Conservation (phyloP, 2,797 vertebrate genomes). For the Mallotus villosus region DNA sequence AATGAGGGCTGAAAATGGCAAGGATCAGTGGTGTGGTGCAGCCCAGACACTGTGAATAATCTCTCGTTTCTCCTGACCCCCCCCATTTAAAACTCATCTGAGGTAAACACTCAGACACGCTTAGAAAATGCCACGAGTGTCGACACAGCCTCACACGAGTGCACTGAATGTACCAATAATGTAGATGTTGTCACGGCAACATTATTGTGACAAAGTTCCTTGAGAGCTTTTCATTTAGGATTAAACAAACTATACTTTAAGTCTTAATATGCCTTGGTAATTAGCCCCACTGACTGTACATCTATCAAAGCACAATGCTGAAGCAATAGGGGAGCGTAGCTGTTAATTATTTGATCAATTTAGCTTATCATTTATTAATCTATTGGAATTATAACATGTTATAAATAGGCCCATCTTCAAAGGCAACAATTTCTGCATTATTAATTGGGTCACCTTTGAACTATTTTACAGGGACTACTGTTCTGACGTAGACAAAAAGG, state of each 20-base stretch:
- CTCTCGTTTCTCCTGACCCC: constrained; percentile 57
- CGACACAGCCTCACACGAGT: constrained; percentile 36
- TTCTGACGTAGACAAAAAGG: no score
- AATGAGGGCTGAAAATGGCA: constrained; percentile 55
- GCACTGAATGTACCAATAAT: constrained; percentile 45
- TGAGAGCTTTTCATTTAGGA: constrained; percentile 20
- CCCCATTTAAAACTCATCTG: constrained; percentile 53
- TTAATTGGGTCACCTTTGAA: no score
- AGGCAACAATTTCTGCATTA: no score
- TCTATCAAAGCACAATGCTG: background rate
- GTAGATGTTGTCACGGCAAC: constrained; percentile 17
- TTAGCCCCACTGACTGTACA: background rate
- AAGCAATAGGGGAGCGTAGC: no score
- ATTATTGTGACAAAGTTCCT: constrained; percentile 10
- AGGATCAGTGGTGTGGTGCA: constrained; percentile 49
- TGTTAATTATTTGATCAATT: background rate
- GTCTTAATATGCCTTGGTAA: background rate
- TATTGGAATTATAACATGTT: no score
- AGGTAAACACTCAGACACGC: constrained; percentile 51
- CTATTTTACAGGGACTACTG: no score
- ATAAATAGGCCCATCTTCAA: no score
- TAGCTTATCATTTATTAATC: no score
- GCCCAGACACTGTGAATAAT: constrained; percentile 53
- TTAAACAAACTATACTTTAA: constrained; percentile 15
- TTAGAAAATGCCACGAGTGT: constrained; percentile 42